phyloP scores from a whole-genome alignment of 2,113 vertebrate genomes.

The Archocentrus centrarchus region DNA sequence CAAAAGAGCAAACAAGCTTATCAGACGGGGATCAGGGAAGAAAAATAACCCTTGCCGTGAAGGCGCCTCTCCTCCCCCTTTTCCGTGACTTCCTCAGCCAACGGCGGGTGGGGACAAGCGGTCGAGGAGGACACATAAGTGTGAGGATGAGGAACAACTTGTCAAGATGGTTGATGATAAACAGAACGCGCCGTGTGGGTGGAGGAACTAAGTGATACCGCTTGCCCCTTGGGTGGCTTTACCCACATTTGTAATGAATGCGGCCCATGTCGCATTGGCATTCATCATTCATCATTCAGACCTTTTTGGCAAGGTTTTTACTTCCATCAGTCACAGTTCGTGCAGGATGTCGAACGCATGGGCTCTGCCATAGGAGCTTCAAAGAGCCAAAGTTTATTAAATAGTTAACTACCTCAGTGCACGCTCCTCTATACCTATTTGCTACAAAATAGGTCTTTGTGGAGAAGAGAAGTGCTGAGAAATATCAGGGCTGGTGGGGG shows the following conservation, averaged over 20 bases:
- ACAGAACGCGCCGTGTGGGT: slow-evolving; percentile 54
- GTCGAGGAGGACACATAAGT: slow-evolving; percentile 61
- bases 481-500: slow-evolving; percentile 14
- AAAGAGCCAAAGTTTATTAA: slow-evolving; percentile 29
- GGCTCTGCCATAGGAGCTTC: slow-evolving; percentile 4
- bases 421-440: slow-evolving; percentile 10
- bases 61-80: slow-evolving; percentile 38
- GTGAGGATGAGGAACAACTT: slow-evolving; percentile 71
- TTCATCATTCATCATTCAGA: slow-evolving; percentile 59
- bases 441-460: slow-evolving; percentile 20
- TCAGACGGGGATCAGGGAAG: slow-evolving; percentile 69
- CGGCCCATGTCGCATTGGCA: slow-evolving; percentile 21
- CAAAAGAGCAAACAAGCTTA: slow-evolving; percentile 78
- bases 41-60: slow-evolving; percentile 70
- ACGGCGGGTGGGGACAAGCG: slow-evolving; percentile 35
- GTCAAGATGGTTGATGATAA: slow-evolving; percentile 77
- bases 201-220: slow-evolving; percentile 57
- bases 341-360: slow-evolving; percentile 14
- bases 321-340: slow-evolving; percentile 26
- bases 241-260: slow-evolving; percentile 48
- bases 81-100: slow-evolving; percentile 38
- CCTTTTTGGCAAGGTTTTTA: slow-evolving; percentile 41
- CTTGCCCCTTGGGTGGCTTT: slow-evolving; percentile 60
- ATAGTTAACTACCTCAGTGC: slow-evolving; percentile 13
- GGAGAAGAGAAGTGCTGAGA: slow-evolving; percentile 9